These are phyloP conservation scores for Petrocephalus sullivani DNA, from an alignment of 2,797 vertebrate genomes.

Conservation along the genomic window DNA sequence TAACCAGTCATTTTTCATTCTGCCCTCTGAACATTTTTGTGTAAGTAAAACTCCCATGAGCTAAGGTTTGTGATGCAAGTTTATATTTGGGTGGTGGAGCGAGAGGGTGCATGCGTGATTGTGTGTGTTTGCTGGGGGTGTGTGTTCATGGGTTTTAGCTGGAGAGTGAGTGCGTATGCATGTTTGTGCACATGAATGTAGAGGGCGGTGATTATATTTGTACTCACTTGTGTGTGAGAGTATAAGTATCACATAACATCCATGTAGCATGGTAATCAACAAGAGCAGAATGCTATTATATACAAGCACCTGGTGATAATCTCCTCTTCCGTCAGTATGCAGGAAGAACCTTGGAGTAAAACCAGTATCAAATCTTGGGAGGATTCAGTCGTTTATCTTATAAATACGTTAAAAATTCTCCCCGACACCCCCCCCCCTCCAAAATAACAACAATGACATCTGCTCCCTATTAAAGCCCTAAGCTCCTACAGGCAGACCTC, in stretches of 20 bases:
- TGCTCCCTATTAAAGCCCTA: not conserved
- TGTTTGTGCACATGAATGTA: not conserved
- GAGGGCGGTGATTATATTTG: not conserved
- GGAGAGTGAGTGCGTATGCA: not conserved
- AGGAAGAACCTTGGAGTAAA: not conserved
- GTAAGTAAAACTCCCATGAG: too few species aligned
- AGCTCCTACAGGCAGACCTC: not conserved
- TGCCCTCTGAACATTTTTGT: too few species aligned
- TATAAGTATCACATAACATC: not conserved
- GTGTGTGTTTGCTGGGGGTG: not conserved
- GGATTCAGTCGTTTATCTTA: not conserved
- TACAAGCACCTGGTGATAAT: not conserved
- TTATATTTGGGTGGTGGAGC: not conserved
- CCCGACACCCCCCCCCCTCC: not conserved
- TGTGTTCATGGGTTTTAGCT: not conserved
- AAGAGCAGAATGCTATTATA: not conserved
- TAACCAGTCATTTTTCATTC: too few species aligned
- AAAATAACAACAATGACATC: conserved; percentile 20
- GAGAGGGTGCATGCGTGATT: not conserved
- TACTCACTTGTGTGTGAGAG: not conserved
- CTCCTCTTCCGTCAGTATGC: not conserved
- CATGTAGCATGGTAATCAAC: not conserved
- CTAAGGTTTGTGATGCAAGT: not conserved
- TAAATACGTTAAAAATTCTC: not conserved
- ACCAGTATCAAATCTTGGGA: not conserved